phyloP scores from a whole-genome alignment of 1,140 invertebrate genomes.

The Nephila pilipes region DNA sequence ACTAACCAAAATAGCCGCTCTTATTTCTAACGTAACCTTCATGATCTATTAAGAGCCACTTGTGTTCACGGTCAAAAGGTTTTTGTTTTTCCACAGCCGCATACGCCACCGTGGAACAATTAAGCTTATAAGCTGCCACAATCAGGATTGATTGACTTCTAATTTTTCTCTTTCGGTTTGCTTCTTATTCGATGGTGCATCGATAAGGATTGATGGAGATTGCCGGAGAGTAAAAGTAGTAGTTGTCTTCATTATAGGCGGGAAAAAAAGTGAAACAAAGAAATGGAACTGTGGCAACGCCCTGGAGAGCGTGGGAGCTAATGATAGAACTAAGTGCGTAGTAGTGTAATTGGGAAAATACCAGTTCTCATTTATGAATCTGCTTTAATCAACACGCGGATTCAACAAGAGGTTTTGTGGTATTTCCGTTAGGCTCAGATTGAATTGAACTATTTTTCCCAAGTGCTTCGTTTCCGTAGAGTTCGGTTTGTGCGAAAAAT shows the following conservation, averaged over 20 bases:
- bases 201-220: background rate
- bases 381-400: background rate
- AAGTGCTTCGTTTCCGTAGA: no score
- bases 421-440: background rate
- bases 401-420: background rate
- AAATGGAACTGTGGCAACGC: constrained; percentile 4
- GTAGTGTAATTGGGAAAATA: constrained; percentile 1
- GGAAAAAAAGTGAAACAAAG: background rate
- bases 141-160: constrained; percentile 2
- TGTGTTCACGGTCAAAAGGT: background rate
- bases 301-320: constrained; percentile 17
- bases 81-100: background rate
- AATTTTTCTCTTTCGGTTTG: background rate
- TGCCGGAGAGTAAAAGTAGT: background rate
- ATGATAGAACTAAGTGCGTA: background rate
- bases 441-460: background rate
- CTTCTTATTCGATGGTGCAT: background rate
- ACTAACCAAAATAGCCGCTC: background rate
- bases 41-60: background rate
- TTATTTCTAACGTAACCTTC: background rate
- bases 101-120: background rate
- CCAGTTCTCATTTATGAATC: background rate
- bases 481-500: no score
- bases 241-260: background rate
- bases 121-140: background rate